Conservation (phyloP, 2,797 vertebrate species). For the Parauchenoglanis punctatus region DNA sequence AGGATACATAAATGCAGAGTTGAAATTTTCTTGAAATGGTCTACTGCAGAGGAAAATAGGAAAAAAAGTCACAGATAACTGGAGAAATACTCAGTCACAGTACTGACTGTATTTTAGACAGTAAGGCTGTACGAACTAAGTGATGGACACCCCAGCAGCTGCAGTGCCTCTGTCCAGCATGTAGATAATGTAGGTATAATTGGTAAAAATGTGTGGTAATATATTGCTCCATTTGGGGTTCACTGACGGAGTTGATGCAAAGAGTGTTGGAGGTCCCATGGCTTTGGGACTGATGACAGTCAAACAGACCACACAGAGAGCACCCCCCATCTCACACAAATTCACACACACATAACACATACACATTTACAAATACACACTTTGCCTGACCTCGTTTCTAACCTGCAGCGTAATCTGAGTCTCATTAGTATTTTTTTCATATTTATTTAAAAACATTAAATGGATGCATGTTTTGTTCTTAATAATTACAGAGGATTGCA, state of each 20-base stretch:
- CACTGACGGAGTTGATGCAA: slow-evolving; percentile 39
- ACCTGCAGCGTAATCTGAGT: slow-evolving; percentile 60
- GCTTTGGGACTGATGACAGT: slow-evolving; percentile 65
- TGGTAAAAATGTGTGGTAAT: slow-evolving; percentile 53
- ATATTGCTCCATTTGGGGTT: slow-evolving; percentile 42
- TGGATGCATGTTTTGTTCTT: neutral
- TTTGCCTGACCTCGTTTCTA: slow-evolving; percentile 49
- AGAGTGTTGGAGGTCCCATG: slow-evolving; percentile 59
- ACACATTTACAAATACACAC: slow-evolving; percentile 35
- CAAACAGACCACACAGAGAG: slow-evolving; percentile 73
- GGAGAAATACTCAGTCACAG: neutral
- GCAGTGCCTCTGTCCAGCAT: slow-evolving; percentile 45
- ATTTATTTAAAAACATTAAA: slow-evolving; percentile 41
- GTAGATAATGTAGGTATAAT: slow-evolving; percentile 52
- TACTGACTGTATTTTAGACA: neutral
- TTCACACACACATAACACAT: slow-evolving; percentile 32
- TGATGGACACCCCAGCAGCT: slow-evolving; percentile 42
- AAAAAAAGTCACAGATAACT: neutral
- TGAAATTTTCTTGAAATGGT: neutral
- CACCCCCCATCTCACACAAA: slow-evolving; percentile 46
- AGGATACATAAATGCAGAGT: neutral
- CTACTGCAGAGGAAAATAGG: neutral
- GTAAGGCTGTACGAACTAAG: neutral
- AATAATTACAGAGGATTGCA: neutral
- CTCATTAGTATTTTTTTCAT: slow-evolving; percentile 51